phyloP scores from a whole-genome alignment of 2,797 vertebrate genomes.

The Microctenopoma lineatum region DNA sequence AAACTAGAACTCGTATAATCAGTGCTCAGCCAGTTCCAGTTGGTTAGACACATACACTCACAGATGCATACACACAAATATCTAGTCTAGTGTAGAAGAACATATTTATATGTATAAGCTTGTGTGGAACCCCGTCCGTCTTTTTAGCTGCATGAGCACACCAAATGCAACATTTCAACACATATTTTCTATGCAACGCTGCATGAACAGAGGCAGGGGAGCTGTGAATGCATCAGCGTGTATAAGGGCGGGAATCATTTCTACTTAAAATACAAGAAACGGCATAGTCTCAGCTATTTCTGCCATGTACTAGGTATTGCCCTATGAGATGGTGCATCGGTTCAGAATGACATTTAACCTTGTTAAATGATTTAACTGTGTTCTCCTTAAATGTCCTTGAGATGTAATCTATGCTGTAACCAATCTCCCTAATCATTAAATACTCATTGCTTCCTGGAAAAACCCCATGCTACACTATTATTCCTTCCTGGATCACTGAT shows the following conservation, averaged over 20 bases:
- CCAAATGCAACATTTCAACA: not conserved
- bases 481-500: conserved; percentile 38
- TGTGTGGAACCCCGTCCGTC: not conserved
- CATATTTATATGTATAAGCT: conserved; percentile 19
- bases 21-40: conserved; percentile 36
- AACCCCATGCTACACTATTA: conserved; percentile 41
- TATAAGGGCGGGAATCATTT: conserved; percentile 15
- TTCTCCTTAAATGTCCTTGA: conserved; percentile 39
- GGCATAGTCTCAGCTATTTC: not conserved
- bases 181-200: not conserved
- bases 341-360: conserved; percentile 43
- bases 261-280: conserved; percentile 5
- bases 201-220: conserved; percentile 1
- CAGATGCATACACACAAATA: not conserved
- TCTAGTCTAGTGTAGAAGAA: conserved; percentile 1
- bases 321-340: conserved; percentile 3
- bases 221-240: conserved; percentile 21
- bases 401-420: conserved; percentile 34
- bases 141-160: conserved; percentile 5
- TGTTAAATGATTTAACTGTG: conserved; percentile 47
- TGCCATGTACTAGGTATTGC: not conserved
- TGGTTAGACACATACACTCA: conserved; percentile 10
- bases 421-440: conserved; percentile 58
- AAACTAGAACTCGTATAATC: conserved; percentile 44
- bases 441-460: conserved; percentile 47